A percentile compares a stretch with the other conserved stretches of the same genome.
Conservation (phyloP, 2,113 vertebrate genomes). For the Scophthalmus maximus region DNA sequence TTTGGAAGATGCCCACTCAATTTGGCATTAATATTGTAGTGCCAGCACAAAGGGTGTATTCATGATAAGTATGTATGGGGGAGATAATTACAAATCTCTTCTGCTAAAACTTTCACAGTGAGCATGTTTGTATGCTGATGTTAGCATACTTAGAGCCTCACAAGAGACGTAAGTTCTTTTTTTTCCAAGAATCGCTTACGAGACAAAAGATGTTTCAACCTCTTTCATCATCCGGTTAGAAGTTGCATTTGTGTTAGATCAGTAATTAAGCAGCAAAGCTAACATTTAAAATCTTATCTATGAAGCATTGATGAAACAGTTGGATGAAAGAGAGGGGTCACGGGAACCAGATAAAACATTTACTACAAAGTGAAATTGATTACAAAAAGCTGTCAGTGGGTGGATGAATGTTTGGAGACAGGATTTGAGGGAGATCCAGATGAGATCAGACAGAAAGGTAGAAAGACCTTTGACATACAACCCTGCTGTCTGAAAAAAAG, state of each 20-base stretch:
- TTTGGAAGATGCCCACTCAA: no score
- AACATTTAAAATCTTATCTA: not conserved
- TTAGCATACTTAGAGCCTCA: not conserved
- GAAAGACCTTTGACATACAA: slow-evolving; percentile 7
- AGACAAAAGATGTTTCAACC: not conserved
- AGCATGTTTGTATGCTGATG: not conserved
- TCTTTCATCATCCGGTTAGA: not conserved
- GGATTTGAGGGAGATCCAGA: not conserved
- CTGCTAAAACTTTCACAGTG: no score
- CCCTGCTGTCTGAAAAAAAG: slow-evolving; percentile 1
- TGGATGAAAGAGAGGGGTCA: slow-evolving; percentile 1
- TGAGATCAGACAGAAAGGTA: slow-evolving; percentile 15
- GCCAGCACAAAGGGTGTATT: no score
- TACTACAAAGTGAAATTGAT: slow-evolving; percentile 16
- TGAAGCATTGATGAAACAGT: not conserved
- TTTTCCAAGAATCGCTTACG: not conserved
- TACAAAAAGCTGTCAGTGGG: slow-evolving; percentile 23
- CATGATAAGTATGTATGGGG: no score
- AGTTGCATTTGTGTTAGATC: not conserved
- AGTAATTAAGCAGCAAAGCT: not conserved
- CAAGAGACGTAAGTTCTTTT: not conserved
- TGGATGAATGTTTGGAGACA: slow-evolving; percentile 7
- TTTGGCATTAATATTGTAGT: no score
- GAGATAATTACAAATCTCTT: no score
- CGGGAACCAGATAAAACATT: slow-evolving; percentile 6